phyloP scores from a whole-genome alignment of 2,888 invertebrate species.

The Orchestes rusci region DNA sequence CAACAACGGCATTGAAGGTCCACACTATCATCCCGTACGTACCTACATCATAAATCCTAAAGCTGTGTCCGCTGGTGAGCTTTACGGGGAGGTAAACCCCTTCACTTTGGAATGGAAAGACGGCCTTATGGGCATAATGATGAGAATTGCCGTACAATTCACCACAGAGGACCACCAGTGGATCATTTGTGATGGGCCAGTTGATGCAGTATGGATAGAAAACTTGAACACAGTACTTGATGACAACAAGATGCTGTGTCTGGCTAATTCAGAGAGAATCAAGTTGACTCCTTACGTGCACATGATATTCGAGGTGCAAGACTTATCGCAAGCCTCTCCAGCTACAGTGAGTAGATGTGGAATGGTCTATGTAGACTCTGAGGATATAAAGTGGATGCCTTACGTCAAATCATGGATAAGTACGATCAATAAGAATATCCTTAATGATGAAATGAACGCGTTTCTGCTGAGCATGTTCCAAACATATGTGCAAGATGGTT shows the following conservation, averaged over 20 bases:
- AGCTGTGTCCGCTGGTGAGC: constrained; percentile 77
- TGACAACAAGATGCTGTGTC: constrained; percentile 88
- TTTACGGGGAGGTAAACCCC: constrained; percentile 80
- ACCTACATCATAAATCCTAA: constrained; percentile 84
- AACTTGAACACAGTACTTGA: constrained; percentile 89
- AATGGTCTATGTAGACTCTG: constrained; percentile 87
- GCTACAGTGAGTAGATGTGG: constrained; percentile 82
- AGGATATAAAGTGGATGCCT: constrained; percentile 75
- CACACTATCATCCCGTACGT: constrained; percentile 63
- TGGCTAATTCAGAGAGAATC: constrained; percentile 86
- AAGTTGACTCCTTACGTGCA: constrained; percentile 83
- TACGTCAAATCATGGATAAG: constrained; percentile 72
- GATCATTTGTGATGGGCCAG: constrained; percentile 87
- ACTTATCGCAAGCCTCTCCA: constrained; percentile 83
- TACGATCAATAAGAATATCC: constrained; percentile 46
- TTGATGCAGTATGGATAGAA: constrained; percentile 92
- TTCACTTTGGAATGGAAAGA: constrained; percentile 87
- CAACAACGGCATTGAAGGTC: constrained; percentile 52
- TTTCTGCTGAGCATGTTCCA: constrained; percentile 62
- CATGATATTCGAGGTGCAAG: constrained; percentile 82
- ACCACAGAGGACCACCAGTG: constrained; percentile 71
- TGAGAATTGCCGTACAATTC: constrained; percentile 54
- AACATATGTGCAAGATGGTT: constrained; percentile 54
- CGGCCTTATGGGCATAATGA: constrained; percentile 69
- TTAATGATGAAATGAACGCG: constrained; percentile 52